Conservation (phyloP, 2,113 vertebrate species). For the Calyptomena viridis region DNA sequence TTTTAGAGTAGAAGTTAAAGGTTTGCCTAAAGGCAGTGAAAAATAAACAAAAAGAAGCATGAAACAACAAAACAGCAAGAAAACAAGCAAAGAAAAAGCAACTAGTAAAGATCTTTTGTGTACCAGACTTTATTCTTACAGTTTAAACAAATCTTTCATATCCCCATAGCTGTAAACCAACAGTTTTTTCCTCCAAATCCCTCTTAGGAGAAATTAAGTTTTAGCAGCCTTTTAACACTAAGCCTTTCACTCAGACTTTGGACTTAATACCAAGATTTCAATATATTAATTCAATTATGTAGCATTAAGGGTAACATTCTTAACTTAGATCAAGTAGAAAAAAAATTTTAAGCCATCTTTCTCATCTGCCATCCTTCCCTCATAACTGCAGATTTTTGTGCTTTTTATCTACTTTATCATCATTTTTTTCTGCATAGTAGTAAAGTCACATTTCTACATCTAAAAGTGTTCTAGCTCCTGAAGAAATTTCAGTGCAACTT, state of each 20-base stretch:
- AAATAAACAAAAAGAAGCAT: background rate
- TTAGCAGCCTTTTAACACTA: background rate
- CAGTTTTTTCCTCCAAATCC: background rate
- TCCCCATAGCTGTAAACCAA: background rate
- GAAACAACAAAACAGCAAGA: background rate
- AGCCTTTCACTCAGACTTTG: slow-evolving; percentile 23
- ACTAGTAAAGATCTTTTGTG: background rate
- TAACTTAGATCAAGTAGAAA: background rate
- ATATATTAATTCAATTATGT: slow-evolving; percentile 34
- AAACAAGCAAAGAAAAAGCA: background rate
- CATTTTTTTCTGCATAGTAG: background rate
- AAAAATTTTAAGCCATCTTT: background rate
- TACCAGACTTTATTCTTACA: background rate
- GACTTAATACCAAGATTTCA: slow-evolving; percentile 25
- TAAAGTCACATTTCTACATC: background rate
- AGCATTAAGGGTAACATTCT: slow-evolving; percentile 13
- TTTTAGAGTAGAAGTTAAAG: background rate
- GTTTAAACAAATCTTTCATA: background rate
- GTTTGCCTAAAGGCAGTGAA: background rate
- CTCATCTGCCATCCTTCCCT: background rate
- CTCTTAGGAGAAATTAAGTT: background rate
- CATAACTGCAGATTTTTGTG: background rate
- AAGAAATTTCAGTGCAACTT: background rate
- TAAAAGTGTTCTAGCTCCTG: background rate
- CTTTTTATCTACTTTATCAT: background rate